Evolutionary conservation across 2,113 vertebrate genomes (phyloP).

Genomic region (Aplodontia rufa): DNA sequence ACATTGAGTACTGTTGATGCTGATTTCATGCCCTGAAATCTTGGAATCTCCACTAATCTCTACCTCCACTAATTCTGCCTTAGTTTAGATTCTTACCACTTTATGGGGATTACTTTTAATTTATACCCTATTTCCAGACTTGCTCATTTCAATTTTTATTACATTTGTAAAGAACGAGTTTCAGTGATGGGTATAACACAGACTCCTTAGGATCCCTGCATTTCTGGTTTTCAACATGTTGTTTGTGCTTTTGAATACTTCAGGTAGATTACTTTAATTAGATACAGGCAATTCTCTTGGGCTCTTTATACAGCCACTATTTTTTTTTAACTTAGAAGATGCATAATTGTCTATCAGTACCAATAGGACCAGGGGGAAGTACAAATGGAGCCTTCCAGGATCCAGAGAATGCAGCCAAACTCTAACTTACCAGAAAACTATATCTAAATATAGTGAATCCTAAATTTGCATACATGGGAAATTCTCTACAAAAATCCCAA

Average conservation of each 20-base stretch:
- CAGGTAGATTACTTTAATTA: not conserved
- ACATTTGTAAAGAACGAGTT: not conserved
- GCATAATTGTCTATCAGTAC: not conserved
- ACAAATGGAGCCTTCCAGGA: not conserved
- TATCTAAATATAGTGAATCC: not conserved
- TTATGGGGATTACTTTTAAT: not conserved
- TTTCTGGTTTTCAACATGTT: not conserved
- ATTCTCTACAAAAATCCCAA: not conserved
- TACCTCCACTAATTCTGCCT: not conserved
- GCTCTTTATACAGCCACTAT: not conserved
- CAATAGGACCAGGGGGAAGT: not conserved
- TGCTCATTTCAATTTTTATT: not conserved
- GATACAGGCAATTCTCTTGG: not conserved
- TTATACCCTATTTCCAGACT: not conserved
- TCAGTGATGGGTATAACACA: not conserved
- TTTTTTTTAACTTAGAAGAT: not conserved
- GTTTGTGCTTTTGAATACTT: not conserved
- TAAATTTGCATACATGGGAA: not conserved
- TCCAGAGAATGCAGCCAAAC: not conserved
- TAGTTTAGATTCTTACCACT: not conserved
- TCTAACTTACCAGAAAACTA: not conserved
- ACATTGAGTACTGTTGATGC: not conserved
- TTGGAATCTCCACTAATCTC: not conserved
- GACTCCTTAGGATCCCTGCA: not conserved
- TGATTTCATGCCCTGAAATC: not conserved